Base-by-base conservation (phyloP, 2,888 invertebrate genomes). In the Choristoneura rosaceana region DNA sequence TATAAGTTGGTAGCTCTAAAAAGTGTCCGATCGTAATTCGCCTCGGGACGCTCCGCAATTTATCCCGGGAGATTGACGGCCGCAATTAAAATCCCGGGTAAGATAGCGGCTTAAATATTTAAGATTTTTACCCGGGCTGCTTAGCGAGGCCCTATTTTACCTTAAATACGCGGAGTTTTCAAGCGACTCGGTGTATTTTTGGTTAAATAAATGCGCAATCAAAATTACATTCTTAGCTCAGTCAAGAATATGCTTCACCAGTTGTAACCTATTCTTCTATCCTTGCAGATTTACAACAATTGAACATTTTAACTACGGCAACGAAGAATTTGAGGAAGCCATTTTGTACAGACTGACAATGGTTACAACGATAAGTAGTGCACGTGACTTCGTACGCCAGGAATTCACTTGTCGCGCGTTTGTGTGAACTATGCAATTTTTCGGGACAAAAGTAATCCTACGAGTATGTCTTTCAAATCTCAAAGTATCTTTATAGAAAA, bases 61-160 rank as follows among this genome's bases (percentile, higher is more conserved):
- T 71, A 71, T 71, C 71, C 61, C 61, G 60, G 17, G 34, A 66
- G 71, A 71, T 71, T 71, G 71, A 71, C 71, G 71, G 60, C 61
- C 66, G 65, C 71, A 71, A 71, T 71, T 71, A 71, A 71, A 66
- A 71, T 71, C 71, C 66, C 34, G 60, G 47, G 71, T 50, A 62
- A 62, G 59, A 70, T 66, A 66, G 52, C 64, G 63, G 52, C 65
- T 71, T 66, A 71, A 71, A 71, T 71, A 71, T 71, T 71, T 71
- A 66, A 71, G 71, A 66, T 66, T 66, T 52, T 61, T 55, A 66
- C 15, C 59, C 47, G 4, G 60, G 52, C 59, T 66, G 52, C 70
- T 71, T 71, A 71, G 61, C 61, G 60, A 17, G 43, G 15, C 71
- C 52, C 60, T 71, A 71, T 66, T 71, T 71, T 17, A 66, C 66